phyloP scores from a whole-genome alignment of 2,113 vertebrate genomes.

The Opisthocomus hoazin region DNA sequence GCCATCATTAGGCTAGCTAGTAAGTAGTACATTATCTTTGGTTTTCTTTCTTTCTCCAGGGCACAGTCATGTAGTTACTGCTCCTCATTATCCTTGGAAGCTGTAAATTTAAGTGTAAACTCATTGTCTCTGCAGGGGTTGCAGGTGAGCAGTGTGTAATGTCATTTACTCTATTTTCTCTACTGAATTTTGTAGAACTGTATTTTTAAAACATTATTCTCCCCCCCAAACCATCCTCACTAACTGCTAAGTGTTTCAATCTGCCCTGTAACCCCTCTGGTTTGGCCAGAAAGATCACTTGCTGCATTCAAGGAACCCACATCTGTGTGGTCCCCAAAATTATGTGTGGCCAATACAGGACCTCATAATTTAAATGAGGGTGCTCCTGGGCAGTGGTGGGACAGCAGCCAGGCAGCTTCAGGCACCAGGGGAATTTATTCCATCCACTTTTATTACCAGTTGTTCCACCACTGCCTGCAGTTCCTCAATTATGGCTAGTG shows the following conservation, averaged over 20 bases:
- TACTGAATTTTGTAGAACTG: background rate
- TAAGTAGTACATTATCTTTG: conserved; percentile 15
- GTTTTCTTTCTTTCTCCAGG: conserved; percentile 48
- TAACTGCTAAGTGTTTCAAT: background rate
- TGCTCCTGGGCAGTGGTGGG: conserved; percentile 25
- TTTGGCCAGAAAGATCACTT: background rate
- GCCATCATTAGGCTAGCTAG: conserved; percentile 28
- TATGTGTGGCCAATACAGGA: background rate
- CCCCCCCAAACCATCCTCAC: background rate
- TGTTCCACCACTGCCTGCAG: background rate
- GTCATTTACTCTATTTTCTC: background rate
- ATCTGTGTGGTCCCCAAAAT: background rate
- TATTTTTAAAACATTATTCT: background rate
- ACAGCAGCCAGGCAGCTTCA: conserved; percentile 32
- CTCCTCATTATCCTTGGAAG: conserved; percentile 4
- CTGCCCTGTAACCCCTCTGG: background rate
- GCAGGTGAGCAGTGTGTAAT: background rate
- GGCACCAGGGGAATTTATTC: background rate
- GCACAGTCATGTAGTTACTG: conserved; percentile 15
- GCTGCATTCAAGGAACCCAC: background rate
- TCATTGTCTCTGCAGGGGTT: conserved; percentile 46
- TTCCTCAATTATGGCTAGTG: background rate
- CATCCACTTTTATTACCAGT: background rate
- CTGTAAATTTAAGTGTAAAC: conserved; percentile 25
- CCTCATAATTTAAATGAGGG: background rate